Evolutionary conservation across 2,888 invertebrate species (phyloP).

Genomic region (Stramonita haemastoma): DNA sequence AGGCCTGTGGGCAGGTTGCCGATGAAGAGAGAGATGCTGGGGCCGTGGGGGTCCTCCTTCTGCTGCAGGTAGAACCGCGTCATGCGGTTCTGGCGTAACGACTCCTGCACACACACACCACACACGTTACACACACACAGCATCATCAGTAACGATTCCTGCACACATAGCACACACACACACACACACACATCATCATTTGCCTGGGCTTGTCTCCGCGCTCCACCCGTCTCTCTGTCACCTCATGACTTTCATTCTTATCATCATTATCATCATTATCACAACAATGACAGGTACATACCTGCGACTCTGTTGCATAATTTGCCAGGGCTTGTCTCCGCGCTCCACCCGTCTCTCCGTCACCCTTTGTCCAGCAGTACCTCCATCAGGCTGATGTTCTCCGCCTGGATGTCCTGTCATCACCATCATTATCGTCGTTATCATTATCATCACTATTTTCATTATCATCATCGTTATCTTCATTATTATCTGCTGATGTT

Average conservation of each 20-base stretch:
- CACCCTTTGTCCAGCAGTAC: slow-evolving; percentile 84
- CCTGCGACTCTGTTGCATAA: slow-evolving; percentile 76
- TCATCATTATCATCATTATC: not conserved
- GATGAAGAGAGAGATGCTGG: slow-evolving; percentile 96
- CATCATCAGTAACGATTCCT: slow-evolving; percentile 78
- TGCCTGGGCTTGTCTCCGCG: slow-evolving; percentile 75
- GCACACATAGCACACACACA: slow-evolving; percentile 56
- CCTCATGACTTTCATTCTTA: slow-evolving; percentile 41
- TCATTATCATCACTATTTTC: no score
- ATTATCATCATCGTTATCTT: no score
- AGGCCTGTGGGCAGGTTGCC: slow-evolving; percentile 98
- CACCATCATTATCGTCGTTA: no score
- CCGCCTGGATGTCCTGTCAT: slow-evolving; percentile 71
- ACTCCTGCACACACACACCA: slow-evolving; percentile 85
- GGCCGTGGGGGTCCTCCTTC: slow-evolving; percentile 98
- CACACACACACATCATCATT: slow-evolving; percentile 25
- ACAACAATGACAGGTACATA: slow-evolving; percentile 57
- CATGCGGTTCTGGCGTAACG: slow-evolving; percentile 98
- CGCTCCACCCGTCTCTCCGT: slow-evolving; percentile 72
- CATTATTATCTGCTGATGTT: no score
- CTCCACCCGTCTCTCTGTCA: slow-evolving; percentile 73
- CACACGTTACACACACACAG: not conserved
- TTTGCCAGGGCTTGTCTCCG: slow-evolving; percentile 75
- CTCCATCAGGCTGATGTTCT: slow-evolving; percentile 93
- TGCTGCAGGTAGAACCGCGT: slow-evolving; percentile 99